A percentile compares a stretch with the other conserved stretches of the same genome.
Evolutionary conservation across 2,797 vertebrate species (phyloP).

Genomic region (Botia kubotai): DNA sequence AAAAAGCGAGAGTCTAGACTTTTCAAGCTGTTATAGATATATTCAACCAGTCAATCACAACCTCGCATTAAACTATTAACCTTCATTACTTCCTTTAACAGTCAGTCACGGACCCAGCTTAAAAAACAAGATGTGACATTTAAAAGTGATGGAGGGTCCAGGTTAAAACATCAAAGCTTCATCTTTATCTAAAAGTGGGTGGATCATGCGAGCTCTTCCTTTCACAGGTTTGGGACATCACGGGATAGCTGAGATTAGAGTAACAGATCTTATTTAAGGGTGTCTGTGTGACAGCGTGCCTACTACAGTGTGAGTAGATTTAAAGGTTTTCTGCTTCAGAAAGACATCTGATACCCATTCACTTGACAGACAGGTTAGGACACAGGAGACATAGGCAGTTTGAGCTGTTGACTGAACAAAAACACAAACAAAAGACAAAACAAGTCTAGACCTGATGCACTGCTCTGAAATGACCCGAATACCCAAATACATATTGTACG

Average conservation of each 20-base stretch:
- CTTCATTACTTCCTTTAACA: conserved; percentile 8
- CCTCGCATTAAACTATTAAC: conserved; percentile 4
- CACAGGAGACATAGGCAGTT: not conserved
- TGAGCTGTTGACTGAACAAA: not conserved
- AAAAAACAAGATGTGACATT: not conserved
- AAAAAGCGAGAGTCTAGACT: not conserved
- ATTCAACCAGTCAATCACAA: not conserved
- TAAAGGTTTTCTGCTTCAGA: not conserved
- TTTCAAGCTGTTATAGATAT: not conserved
- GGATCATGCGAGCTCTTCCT: not conserved
- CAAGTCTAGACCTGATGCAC: conserved; percentile 1
- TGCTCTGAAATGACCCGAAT: not conserved
- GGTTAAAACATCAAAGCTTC: conserved; percentile 16
- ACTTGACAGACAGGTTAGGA: not conserved
- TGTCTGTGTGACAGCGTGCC: conserved; percentile 4
- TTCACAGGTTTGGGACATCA: not conserved
- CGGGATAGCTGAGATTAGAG: not conserved
- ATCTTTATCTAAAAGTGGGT: not conserved
- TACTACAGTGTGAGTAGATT: not conserved
- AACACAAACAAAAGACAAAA: not conserved
- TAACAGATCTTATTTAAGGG: conserved; percentile 19
- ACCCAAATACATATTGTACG: not conserved
- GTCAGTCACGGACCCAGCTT: conserved; percentile 1
- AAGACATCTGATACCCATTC: not conserved
- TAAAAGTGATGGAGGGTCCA: not conserved